Conservation (phyloP, 37 sponge, comb jelly and placozoan species). For the Chondrilla cf. caribensis region DNA sequence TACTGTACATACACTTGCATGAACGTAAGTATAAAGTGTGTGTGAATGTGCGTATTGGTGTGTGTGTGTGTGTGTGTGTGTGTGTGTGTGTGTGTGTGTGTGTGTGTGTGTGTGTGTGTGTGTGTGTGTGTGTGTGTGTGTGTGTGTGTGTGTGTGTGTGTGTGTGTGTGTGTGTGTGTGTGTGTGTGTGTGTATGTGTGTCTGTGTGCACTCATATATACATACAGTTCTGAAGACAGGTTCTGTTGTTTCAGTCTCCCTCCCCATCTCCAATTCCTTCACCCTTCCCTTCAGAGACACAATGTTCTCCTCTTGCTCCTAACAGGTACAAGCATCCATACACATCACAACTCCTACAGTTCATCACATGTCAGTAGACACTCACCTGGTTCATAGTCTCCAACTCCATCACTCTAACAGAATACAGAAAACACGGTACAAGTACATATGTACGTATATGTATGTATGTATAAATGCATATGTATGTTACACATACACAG, state of each 20-base stretch:
- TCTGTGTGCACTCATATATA: not conserved
- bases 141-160: not conserved
- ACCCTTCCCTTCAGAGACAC: not conserved
- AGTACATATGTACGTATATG: not conserved
- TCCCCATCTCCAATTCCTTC: not conserved
- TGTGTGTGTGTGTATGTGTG: not conserved
- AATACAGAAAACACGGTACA: not conserved
- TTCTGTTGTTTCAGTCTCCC: not conserved
- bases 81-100: not conserved
- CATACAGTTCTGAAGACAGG: not conserved
- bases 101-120: not conserved
- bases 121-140: not conserved
- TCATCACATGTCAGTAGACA: not conserved
- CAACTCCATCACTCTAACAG: too few species aligned
- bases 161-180: constrained; percentile 18
- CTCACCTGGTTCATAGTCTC: too few species aligned
- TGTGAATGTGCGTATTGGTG: not conserved
- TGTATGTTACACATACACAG: too few species aligned
- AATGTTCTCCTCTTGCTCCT: constrained; percentile 14
- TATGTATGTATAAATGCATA: not conserved
- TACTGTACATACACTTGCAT: too few species aligned
- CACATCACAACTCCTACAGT: too few species aligned
- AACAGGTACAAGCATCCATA: not conserved
- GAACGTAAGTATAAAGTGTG: too few species aligned
- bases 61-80: constrained; percentile 1